Conservation (phyloP, 2,888 invertebrate genomes). For the Papilio protenor region DNA sequence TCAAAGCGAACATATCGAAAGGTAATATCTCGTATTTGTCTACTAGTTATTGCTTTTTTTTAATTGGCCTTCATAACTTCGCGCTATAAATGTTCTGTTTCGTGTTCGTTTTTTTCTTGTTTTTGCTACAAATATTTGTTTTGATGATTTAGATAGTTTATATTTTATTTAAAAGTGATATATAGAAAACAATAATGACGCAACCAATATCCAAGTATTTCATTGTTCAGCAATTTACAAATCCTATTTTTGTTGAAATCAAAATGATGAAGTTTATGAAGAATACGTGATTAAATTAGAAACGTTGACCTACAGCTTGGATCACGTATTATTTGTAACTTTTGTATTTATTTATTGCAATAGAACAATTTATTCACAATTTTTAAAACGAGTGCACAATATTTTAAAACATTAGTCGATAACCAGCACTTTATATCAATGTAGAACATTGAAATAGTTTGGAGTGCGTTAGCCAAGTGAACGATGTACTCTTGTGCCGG, state of each 20-base stretch:
- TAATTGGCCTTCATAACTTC: neutral
- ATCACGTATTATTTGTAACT: slow-evolving; percentile 22
- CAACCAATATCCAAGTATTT: slow-evolving; percentile 7
- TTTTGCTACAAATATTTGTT: neutral
- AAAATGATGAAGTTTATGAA: slow-evolving; percentile 3
- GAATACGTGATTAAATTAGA: slow-evolving; percentile 16
- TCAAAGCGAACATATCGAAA: slow-evolving; percentile 79
- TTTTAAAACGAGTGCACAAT: neutral
- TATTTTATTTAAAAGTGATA: slow-evolving; percentile 13
- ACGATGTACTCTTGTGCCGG: slow-evolving; percentile 36
- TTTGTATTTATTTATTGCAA: slow-evolving; percentile 3
- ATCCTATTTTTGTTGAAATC: slow-evolving; percentile 16
- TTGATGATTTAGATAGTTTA: slow-evolving; percentile 9
- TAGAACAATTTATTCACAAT: slow-evolving; percentile 17
- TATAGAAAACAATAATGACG: neutral
- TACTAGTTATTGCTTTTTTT: slow-evolving; percentile 17
- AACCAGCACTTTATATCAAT: slow-evolving; percentile 10
- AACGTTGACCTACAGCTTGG: neutral
- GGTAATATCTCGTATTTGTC: slow-evolving; percentile 57
- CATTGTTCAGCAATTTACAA: slow-evolving; percentile 20
- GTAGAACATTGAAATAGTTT: slow-evolving; percentile 1
- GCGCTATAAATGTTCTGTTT: neutral
- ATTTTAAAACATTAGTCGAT: slow-evolving; percentile 10
- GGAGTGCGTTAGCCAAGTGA: slow-evolving; percentile 28
- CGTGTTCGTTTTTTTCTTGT: neutral